Evolutionary conservation across 92 coral and sea anemone genomes (phyloP).

Genomic region (Muricea muricata): DNA sequence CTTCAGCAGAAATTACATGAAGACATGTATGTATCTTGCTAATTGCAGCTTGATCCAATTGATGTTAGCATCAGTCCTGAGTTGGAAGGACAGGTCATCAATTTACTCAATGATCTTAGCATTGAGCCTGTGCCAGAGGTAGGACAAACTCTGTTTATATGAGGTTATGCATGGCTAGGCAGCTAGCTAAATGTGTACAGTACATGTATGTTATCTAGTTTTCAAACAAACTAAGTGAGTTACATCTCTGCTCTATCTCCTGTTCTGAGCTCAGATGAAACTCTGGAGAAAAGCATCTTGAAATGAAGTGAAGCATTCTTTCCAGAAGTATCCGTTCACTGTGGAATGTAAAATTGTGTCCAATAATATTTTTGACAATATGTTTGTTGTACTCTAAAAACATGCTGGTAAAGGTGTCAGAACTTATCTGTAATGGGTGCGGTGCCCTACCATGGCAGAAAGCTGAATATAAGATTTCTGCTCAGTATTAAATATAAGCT

Average conservation of each 20-base stretch:
- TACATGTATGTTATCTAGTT: too few species aligned
- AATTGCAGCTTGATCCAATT: conserved; percentile 80
- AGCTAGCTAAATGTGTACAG: too few species aligned
- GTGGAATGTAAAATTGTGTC: conserved; percentile 33
- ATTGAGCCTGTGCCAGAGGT: conserved; percentile 93
- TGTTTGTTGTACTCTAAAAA: neutral
- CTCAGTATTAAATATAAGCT: too few species aligned
- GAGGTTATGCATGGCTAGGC: neutral
- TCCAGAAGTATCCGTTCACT: conserved; percentile 6
- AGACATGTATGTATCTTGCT: neutral
- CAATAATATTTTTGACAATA: neutral
- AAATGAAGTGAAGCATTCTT: neutral
- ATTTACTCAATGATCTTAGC: conserved; percentile 80
- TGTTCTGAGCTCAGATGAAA: neutral
- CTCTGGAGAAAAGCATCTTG: neutral
- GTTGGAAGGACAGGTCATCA: conserved; percentile 76
- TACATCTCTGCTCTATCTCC: neutral
- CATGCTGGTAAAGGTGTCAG: neutral
- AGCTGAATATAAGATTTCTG: too few species aligned
- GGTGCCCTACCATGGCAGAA: too few species aligned
- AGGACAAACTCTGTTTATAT: too few species aligned
- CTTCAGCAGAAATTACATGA: too few species aligned
- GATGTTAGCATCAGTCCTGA: conserved; percentile 95
- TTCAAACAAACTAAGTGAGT: too few species aligned
- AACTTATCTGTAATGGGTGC: too few species aligned